A percentile compares a stretch with the other conserved stretches of the same genome.
These are phyloP conservation scores for Podotricha telesiphe DNA, from an alignment of 2,888 invertebrate genomes.

Conservation along the genomic window DNA sequence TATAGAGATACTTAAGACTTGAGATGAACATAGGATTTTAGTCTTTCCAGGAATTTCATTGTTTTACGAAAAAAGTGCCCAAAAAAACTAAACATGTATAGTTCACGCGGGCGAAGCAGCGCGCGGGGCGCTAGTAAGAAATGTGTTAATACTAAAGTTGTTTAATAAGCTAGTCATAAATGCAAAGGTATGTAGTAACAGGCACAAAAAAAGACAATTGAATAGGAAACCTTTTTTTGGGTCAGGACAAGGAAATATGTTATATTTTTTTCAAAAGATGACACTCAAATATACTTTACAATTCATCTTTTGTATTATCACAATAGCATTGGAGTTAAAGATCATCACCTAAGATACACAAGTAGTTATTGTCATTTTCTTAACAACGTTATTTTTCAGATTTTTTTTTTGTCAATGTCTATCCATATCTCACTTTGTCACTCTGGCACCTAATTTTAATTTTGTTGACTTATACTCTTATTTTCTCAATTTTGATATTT, in stretches of 20 bases:
- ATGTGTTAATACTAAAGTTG: not conserved
- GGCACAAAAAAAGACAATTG: not conserved
- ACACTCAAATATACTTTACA: conserved; percentile 8
- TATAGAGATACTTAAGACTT: too few relatives aligned
- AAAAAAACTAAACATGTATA: too few relatives aligned
- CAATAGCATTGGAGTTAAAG: conserved; percentile 13
- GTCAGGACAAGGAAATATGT: not conserved
- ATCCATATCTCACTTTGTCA: too few relatives aligned
- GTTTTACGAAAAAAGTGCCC: too few relatives aligned
- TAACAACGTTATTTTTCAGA: not conserved
- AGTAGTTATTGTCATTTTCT: not conserved
- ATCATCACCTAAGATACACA: not conserved
- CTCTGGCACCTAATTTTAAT: too few relatives aligned
- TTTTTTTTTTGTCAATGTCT: not conserved
- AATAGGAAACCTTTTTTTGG: conserved; percentile 1
- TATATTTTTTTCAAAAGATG: not conserved
- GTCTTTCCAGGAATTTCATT: too few relatives aligned
- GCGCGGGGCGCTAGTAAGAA: too few relatives aligned
- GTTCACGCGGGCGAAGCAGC: too few relatives aligned
- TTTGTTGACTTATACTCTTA: too few relatives aligned
- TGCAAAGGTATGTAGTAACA: not conserved
- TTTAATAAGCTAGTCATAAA: not conserved
- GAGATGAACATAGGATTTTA: too few relatives aligned
- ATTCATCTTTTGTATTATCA: conserved; percentile 4
- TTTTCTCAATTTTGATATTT: too few relatives aligned